These are phyloP conservation scores for Clinocottus analis DNA, from an alignment of 2,113 vertebrate species.

Conservation along the genomic window DNA sequence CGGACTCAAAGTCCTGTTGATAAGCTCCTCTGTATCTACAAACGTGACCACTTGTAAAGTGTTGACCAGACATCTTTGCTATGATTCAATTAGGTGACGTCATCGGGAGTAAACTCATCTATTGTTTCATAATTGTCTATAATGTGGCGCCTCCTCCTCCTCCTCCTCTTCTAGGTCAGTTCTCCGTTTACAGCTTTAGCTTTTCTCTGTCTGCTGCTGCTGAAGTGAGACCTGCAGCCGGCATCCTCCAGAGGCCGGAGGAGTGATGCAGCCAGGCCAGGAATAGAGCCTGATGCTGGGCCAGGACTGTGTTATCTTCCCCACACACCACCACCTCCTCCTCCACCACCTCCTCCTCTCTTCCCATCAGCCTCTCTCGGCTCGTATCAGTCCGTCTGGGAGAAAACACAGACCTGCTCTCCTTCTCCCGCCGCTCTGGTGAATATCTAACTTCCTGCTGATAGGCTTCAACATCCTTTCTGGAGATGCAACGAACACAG, in stretches of 20 bases:
- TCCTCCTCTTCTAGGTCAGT: neutral
- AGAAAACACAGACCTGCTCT: slow-evolving; percentile 28
- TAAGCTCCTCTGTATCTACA: slow-evolving; percentile 5
- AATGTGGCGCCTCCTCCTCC: neutral
- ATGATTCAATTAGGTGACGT: neutral
- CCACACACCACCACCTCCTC: slow-evolving; percentile 2
- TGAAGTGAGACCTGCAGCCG: slow-evolving; percentile 31
- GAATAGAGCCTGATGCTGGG: slow-evolving; percentile 78
- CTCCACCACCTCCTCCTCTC: slow-evolving; percentile 11
- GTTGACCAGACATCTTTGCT: neutral
- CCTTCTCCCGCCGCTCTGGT: slow-evolving; percentile 44
- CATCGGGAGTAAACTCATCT: neutral
- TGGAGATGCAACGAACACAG: neutral
- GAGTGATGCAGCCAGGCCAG: slow-evolving; percentile 65
- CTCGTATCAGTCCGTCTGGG: slow-evolving; percentile 42
- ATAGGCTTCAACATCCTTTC: neutral
- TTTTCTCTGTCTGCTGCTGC: neutral
- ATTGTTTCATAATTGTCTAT: neutral
- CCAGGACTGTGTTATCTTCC: slow-evolving; percentile 45
- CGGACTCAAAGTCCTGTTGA: neutral
- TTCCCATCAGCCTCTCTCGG: slow-evolving; percentile 18
- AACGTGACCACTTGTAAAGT: neutral
- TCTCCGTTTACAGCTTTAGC: neutral
- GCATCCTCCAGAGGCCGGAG: slow-evolving; percentile 48
- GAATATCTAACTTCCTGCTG: slow-evolving; percentile 31